These are phyloP conservation scores for Pseudomugil tenellus DNA, from an alignment of 2,797 vertebrate species.

Conservation along the genomic window DNA sequence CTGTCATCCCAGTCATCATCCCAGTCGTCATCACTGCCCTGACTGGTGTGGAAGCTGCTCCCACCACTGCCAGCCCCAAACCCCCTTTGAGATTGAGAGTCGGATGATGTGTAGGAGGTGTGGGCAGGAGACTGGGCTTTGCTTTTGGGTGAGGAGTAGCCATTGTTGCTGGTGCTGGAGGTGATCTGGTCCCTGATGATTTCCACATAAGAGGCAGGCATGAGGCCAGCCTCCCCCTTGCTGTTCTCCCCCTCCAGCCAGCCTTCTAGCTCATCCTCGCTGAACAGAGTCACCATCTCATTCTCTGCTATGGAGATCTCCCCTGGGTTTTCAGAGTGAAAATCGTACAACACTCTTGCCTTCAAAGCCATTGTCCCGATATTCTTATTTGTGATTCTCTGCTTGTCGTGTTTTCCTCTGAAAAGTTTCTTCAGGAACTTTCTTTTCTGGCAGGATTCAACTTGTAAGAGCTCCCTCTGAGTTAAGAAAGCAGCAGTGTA, in stretches of 20 bases:
- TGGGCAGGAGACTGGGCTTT: conserved; percentile 62
- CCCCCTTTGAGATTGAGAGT: conserved; percentile 45
- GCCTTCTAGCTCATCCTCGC: conserved; percentile 93
- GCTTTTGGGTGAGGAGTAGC: conserved; percentile 62
- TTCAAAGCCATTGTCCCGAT: conserved; percentile 85
- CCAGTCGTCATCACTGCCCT: conserved; percentile 88
- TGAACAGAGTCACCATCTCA: conserved; percentile 91
- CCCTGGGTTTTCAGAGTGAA: conserved; percentile 91
- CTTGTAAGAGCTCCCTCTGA: not conserved
- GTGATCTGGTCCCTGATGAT: conserved; percentile 76
- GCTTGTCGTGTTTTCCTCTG: not conserved
- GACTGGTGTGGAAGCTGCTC: conserved; percentile 80
- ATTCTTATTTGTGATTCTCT: not conserved
- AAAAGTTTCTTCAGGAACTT: conserved; percentile 13
- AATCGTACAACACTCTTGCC: conserved; percentile 92
- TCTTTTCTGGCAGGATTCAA: conserved; percentile 4
- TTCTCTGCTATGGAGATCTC: conserved; percentile 93
- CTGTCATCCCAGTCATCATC: conserved; percentile 94
- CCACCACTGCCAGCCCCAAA: conserved; percentile 45
- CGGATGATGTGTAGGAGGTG: conserved; percentile 41
- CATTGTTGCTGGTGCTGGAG: conserved; percentile 66
- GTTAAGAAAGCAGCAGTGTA: conserved; percentile 6
- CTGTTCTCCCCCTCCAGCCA: conserved; percentile 95
- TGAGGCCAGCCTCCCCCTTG: conserved; percentile 90
- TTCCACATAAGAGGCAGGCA: conserved; percentile 96